A percentile compares a stretch with the other conserved stretches of the same genome.
These are phyloP conservation scores for Pseudopipra pipra DNA, from an alignment of 2,113 vertebrate genomes.

Conservation along the genomic window DNA sequence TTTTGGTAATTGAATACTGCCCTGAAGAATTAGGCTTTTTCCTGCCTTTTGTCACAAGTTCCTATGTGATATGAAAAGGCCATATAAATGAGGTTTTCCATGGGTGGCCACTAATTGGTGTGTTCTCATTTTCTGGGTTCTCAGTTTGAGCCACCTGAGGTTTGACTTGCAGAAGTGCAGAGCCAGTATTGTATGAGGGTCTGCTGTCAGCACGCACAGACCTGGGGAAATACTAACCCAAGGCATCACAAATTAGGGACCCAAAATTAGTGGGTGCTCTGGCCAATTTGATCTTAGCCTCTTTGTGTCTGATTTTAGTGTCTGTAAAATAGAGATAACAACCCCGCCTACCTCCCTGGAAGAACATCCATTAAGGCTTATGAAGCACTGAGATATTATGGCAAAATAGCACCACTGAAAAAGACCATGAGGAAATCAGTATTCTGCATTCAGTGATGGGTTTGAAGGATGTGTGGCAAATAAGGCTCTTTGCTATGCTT, in stretches of 20 bases:
- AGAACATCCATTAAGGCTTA: neutral
- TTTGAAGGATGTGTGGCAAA: constrained; percentile 23
- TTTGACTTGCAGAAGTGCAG: neutral
- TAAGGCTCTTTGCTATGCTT: neutral
- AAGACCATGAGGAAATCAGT: neutral
- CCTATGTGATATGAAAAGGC: constrained; percentile 2
- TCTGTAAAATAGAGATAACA: constrained; percentile 13
- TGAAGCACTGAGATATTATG: neutral
- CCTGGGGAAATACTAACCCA: neutral
- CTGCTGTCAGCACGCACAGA: neutral
- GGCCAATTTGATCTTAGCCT: constrained; percentile 12
- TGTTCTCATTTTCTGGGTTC: constrained; percentile 24
- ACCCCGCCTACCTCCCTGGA: neutral
- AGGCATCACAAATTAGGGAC: neutral
- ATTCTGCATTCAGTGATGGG: neutral
- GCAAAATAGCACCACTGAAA: neutral
- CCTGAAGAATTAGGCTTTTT: constrained; percentile 26
- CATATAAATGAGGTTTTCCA: constrained; percentile 17
- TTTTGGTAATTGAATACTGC: constrained; percentile 34
- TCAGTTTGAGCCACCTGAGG: constrained; percentile 28
- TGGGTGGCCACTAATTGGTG: constrained; percentile 46
- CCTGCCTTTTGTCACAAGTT: constrained; percentile 8
- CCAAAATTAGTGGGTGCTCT: neutral
- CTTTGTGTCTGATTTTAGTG: neutral
- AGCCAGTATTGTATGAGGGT: neutral